Evolutionary conservation across 1,140 invertebrate genomes (phyloP), one percentile per base, ranked within the genome.

Genomic region (Bombyx mandarina): DNA sequence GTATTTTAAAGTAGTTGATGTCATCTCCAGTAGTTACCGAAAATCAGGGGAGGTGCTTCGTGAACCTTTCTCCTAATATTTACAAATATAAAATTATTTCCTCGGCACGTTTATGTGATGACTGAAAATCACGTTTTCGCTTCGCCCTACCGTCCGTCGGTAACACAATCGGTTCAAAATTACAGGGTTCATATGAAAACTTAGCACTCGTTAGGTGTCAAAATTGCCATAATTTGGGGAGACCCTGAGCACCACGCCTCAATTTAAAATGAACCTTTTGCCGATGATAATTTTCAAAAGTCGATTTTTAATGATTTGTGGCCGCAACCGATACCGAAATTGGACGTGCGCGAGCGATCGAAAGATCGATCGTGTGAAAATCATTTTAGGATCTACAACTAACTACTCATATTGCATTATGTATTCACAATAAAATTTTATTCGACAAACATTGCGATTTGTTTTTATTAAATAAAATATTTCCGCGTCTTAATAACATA

Each of bases 171-270:
- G 61, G 57, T 26, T n/a, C 55, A 43, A 84, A 84, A 86, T 85
- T 85, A 86, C 75, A 86, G 79, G 75, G 79, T 59, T 60, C 57
- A 71, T 43, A 48, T 65, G 61, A 79, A 69, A 75, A 75, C 79
- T 83, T 85, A 83, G 79, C 83, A 82, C 80, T 77, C 63, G 69
- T 78, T 72, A 86, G 83, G 83, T 86, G 83, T 86, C 71, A 86
- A 86, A 85, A 86, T 86, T 86, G 83, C 83, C 83, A 77, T 84
- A 83, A 86, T 86, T 85, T 77, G 58, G 71, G 76, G 71, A 70
- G 69, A 66, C 67, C 71, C 56, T 71, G 66, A 73, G 66, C 67
- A 73, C 73, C 81, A 76, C 81, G 80, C 81, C 80, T 73, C 65
- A 65, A 57, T 61, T 69, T 77, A 75, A 80, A 80, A 64, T 69